A percentile compares a stretch with the other conserved stretches of the same genome.
phyloP scores from a whole-genome alignment of 1,140 invertebrate species.

The Epicauta chinensis region DNA sequence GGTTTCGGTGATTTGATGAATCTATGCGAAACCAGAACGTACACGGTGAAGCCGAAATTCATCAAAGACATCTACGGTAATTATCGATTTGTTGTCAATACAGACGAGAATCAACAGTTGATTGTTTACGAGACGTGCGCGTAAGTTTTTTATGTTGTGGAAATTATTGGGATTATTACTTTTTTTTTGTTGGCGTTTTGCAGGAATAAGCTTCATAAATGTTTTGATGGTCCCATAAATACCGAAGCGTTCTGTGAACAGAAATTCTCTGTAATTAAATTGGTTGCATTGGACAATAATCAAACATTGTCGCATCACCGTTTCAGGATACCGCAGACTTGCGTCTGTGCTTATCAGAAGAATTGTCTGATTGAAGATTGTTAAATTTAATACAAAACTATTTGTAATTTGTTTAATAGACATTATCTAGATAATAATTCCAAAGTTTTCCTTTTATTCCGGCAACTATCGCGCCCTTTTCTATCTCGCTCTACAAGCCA shows the following conservation, averaged over 20 bases:
- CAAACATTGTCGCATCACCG: constrained; percentile 25
- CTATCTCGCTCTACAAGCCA: no score
- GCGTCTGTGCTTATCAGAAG: constrained; percentile 22
- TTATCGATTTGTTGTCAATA: neutral
- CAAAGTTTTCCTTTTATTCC: no score
- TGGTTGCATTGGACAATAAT: constrained; percentile 20
- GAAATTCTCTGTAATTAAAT: constrained; percentile 26
- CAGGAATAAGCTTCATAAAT: no score
- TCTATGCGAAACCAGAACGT: no score
- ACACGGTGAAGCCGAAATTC: neutral
- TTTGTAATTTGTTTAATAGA: no score
- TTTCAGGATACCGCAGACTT: constrained; percentile 28
- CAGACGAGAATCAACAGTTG: neutral
- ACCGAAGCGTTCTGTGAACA: constrained; percentile 20
- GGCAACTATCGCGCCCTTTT: no score
- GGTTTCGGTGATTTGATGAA: no score
- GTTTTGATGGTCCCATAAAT: no score
- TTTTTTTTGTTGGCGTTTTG: neutral
- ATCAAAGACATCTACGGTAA: neutral
- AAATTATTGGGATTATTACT: neutral
- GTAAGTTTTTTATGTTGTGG: constrained; percentile 20
- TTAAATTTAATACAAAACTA: no score
- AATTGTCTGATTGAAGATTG: no score
- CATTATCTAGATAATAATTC: no score
- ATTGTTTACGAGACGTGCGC: constrained; percentile 28